A percentile compares a stretch with the other conserved stretches of the same genome.
Evolutionary conservation across 2,797 vertebrate species (phyloP).

Genomic region (Clamator glandarius): DNA sequence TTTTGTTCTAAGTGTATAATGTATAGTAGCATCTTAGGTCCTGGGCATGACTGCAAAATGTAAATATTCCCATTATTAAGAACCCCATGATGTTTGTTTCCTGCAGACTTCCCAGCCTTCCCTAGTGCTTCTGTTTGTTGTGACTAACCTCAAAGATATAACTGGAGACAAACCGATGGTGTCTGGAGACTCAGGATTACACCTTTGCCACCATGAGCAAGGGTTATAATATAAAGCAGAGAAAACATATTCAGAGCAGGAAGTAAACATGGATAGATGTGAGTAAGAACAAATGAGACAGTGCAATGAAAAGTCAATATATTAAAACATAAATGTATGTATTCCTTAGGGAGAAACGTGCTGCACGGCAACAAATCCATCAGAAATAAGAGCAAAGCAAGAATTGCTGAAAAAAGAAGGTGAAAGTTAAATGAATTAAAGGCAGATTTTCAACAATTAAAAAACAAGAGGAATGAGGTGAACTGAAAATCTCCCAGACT

Average conservation of each 20-base stretch:
- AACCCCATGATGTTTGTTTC: not conserved
- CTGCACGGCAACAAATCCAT: not conserved
- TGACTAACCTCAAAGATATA: not conserved
- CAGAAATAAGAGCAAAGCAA: not conserved
- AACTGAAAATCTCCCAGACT: not conserved
- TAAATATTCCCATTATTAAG: not conserved
- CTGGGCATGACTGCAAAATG: not conserved
- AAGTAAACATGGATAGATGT: not conserved
- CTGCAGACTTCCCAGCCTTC: not conserved
- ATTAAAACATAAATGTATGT: not conserved
- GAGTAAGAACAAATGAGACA: not conserved
- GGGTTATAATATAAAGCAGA: constrained; percentile 15
- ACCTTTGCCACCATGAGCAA: not conserved
- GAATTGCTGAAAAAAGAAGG: not conserved
- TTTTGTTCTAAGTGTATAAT: not conserved
- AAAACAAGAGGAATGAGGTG: not conserved
- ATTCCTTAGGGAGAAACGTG: not conserved
- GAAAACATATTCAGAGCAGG: not conserved
- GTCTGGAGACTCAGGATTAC: not conserved
- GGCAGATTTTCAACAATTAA: not conserved
- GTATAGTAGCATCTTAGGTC: not conserved
- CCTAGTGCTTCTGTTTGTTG: not conserved
- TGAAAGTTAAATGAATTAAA: not conserved
- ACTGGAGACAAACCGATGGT: not conserved
- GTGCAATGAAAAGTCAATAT: not conserved